These are phyloP conservation scores for Chelonus insularis DNA, from an alignment of 1,140 invertebrate genomes.

Conservation along the genomic window DNA sequence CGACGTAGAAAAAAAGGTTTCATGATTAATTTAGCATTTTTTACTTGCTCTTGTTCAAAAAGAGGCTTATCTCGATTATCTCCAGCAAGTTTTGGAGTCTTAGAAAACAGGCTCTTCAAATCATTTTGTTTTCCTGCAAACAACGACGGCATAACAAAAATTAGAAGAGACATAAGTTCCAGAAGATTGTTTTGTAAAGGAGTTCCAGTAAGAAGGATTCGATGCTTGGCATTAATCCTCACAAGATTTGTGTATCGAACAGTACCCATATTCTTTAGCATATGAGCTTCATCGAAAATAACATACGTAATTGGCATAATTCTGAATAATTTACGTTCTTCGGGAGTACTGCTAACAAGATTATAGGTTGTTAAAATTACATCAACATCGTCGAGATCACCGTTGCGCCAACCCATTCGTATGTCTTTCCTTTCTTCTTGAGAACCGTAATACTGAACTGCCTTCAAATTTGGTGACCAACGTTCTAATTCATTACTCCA, in stretches of 20 bases:
- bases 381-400: conserved; percentile 75
- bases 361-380: conserved; percentile 88
- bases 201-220: conserved; percentile 87
- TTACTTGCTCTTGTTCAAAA: conserved; percentile 87
- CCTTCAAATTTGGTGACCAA: conserved; percentile 83
- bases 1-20: conserved; percentile 92
- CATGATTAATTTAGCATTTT: conserved; percentile 93
- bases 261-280: conserved; percentile 96
- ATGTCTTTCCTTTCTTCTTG: conserved; percentile 81
- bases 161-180: conserved; percentile 92
- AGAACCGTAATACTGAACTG: conserved; percentile 86
- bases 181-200: conserved; percentile 95
- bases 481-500: conserved; percentile 82
- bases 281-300: conserved; percentile 96
- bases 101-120: conserved; percentile 84
- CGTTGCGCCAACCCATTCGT: conserved; percentile 75
- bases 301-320: conserved; percentile 88
- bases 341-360: conserved; percentile 78
- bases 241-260: conserved; percentile 87
- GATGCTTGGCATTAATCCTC: conserved; percentile 80
- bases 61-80: conserved; percentile 65
- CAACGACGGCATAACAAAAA: conserved; percentile 95
- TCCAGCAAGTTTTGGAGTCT: conserved; percentile 58
- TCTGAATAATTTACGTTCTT: conserved; percentile 90
- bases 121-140: conserved; percentile 87